Base-by-base conservation (phyloP, 2,113 vertebrate genomes). In the Scophthalmus maximus region DNA sequence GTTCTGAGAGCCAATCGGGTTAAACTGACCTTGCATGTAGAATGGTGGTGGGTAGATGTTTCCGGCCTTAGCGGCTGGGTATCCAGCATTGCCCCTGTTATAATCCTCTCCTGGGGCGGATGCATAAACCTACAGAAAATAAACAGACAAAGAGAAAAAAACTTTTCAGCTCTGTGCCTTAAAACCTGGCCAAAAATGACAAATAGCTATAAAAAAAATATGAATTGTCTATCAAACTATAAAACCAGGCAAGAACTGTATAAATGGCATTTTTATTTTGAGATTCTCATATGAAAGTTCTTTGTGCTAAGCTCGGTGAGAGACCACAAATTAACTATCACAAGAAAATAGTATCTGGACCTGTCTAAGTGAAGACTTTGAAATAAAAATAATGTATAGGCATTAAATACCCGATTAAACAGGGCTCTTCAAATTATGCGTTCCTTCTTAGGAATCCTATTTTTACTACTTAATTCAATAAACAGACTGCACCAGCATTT, bases 51-150 rank as follows among this genome's bases (percentile, higher is more conserved):
- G 93, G 87, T 97, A 99, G 73, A 96, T 79, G 20, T 92, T 94
- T 92, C 94, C 88, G 79, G 95, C 81, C 90, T 98, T 98, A 0
- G 95, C 89, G 34, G 94, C 81, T 1, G 95, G 89, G 78, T 97
- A 98, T 70, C 94, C 89, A 22, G 92, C 80, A n/a, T 91, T 65
- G 53, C 97, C 95, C 90, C 95, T 94, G 93, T 92, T 92, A 70
- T 95, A 99, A 73, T 97, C 96, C 1, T 99, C 97, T 79, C 95
- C 95, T 83, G 96, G 95, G 88, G 94, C 93, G 71, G 95, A 85
- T 14, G 94, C 93, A 90, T 97, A 99, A 79, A 98, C 98, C 97
- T 98, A 88, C 14, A 70, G 22, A 38, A 36, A 66, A 57, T 4
- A 51, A 42, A 50, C 9, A 58, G 3, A 6, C 30, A 44, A 46